These are phyloP conservation scores for Chironex yamaguchii DNA, from an alignment of 30 jellyfish, hydroid and myxozoan species.

Conservation along the genomic window DNA sequence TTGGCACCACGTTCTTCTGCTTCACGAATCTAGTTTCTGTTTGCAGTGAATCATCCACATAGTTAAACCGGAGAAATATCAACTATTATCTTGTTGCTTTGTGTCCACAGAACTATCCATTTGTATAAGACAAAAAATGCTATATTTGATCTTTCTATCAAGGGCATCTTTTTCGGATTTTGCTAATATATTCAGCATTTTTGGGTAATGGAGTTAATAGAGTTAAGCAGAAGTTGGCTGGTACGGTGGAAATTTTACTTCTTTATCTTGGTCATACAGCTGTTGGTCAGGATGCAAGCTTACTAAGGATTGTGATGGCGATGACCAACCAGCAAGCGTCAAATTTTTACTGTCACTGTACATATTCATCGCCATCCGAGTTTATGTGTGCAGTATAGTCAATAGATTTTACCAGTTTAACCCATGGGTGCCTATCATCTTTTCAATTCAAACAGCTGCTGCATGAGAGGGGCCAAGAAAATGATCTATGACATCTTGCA, in stretches of 20 bases:
- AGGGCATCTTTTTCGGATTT: neutral
- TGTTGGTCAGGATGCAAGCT: conserved; percentile 23
- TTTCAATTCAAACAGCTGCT: conserved; percentile 35
- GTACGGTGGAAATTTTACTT: conserved; percentile 1
- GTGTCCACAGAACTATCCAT: conserved; percentile 46
- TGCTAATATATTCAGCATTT: conserved; percentile 23
- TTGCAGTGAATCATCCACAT: conserved; percentile 28
- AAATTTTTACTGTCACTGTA: conserved; percentile 36
- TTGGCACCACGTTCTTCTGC: conserved; percentile 40
- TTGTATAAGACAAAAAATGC: conserved; percentile 19
- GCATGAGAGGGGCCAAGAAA: conserved; percentile 51
- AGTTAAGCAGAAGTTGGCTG: conserved; percentile 29
- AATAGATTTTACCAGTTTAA: conserved; percentile 13
- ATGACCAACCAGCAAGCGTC: conserved; percentile 54
- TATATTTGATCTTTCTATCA: too few relatives aligned
- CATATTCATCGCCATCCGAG: conserved; percentile 18
- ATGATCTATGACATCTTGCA: conserved; percentile 47
- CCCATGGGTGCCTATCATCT: conserved; percentile 55
- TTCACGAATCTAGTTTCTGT: conserved; percentile 27
- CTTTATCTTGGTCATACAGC: neutral
- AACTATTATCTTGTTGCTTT: conserved; percentile 36
- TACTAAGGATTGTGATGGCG: conserved; percentile 4
- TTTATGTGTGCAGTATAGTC: conserved; percentile 39
- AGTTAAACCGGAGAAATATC: conserved; percentile 32
- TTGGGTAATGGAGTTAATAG: conserved; percentile 32